Percentiles rank a stretch among this genome's conserved stretches.
These are phyloP conservation scores for Aurelia sp. DNA, from an alignment of 30 jellyfish, hydroid and myxozoan genomes.

Conservation along the genomic window DNA sequence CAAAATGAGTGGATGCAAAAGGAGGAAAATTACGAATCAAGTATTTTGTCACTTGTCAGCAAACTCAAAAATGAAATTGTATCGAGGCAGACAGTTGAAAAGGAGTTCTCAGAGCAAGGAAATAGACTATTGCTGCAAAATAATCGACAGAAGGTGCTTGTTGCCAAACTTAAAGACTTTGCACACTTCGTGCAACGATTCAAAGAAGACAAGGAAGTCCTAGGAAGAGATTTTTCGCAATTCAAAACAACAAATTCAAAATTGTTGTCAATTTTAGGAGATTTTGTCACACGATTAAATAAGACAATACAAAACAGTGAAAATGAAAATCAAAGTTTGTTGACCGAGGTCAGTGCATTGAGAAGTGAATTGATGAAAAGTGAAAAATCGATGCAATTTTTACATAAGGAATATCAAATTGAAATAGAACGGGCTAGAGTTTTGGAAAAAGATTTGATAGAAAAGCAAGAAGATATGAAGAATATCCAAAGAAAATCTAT, in stretches of 20 bases:
- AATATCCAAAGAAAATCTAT: slow-evolving; percentile 7
- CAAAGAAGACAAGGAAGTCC: slow-evolving; percentile 12
- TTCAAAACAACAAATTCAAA: slow-evolving; percentile 27
- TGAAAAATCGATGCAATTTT: not conserved
- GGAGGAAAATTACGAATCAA: slow-evolving; percentile 62
- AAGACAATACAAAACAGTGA: slow-evolving; percentile 23
- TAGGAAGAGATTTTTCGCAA: slow-evolving; percentile 27
- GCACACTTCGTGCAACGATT: not conserved
- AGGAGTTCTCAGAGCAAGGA: slow-evolving; percentile 5
- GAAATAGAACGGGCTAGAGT: slow-evolving; percentile 16
- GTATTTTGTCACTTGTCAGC: slow-evolving; percentile 43
- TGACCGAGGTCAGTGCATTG: not conserved
- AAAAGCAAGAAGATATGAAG: slow-evolving; percentile 7
- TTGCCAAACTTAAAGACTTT: slow-evolving; percentile 14
- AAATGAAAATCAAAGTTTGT: slow-evolving; percentile 4
- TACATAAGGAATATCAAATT: slow-evolving; percentile 1
- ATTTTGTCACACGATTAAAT: slow-evolving; percentile 30
- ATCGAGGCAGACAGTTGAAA: slow-evolving; percentile 28
- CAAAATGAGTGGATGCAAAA: slow-evolving; percentile 58
- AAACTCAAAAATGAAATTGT: slow-evolving; percentile 54
- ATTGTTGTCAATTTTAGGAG: slow-evolving; percentile 7
- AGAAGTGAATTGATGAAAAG: slow-evolving; percentile 19
- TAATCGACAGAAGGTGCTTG: not conserved
- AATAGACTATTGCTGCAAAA: not conserved
- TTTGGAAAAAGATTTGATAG: slow-evolving; percentile 8